Evolutionary conservation across 2,113 vertebrate genomes (phyloP).

Genomic region (Struthidea cinerea): DNA sequence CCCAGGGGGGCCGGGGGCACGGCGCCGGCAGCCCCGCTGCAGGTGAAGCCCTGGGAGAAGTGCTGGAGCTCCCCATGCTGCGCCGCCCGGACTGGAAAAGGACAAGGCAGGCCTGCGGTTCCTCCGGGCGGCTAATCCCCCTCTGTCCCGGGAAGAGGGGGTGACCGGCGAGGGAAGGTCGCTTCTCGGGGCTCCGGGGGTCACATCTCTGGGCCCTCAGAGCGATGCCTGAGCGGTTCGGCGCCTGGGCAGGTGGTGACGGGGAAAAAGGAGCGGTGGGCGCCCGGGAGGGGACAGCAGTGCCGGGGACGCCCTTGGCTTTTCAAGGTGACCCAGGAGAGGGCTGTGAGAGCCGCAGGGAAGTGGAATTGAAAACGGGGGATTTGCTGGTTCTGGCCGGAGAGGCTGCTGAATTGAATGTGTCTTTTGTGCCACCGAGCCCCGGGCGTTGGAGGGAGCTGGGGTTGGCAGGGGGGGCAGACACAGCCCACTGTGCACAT

Average conservation of each 20-base stretch:
- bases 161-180: neutral
- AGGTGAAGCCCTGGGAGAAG: neutral
- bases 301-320: neutral
- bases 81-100: neutral
- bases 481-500: neutral
- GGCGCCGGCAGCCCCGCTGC: neutral
- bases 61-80: neutral
- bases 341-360: neutral
- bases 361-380: neutral
- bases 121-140: neutral
- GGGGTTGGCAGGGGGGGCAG: neutral
- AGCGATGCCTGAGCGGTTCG: neutral
- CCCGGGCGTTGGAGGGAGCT: neutral
- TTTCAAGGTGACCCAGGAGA: conserved; percentile 5
- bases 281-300: no score
- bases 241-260: neutral
- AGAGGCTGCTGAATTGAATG: neutral
- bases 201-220: neutral
- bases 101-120: conserved; percentile 17
- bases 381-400: neutral
- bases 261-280: neutral
- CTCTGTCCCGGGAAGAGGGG: neutral
- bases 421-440: neutral
- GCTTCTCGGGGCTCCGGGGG: neutral
- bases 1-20: neutral